Conservation (phyloP, 2,888 invertebrate genomes). For the Orchesellides sinensis region DNA sequence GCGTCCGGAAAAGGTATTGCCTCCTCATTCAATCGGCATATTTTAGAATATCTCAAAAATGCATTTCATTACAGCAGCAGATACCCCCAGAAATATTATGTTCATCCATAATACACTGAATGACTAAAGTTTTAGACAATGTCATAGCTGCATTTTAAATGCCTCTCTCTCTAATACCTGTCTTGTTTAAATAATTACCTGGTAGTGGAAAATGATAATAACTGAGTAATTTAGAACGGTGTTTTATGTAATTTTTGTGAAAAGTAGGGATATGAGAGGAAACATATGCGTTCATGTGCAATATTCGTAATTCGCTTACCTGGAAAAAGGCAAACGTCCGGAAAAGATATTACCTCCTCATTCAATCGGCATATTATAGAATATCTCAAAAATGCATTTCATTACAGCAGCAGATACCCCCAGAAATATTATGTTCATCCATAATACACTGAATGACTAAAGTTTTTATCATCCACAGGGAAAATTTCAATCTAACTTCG, state of each 20-base stretch:
- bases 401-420: not conserved
- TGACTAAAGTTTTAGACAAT: slow-evolving; percentile 1
- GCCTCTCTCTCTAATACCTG: no score
- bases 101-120: not conserved
- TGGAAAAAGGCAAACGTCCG: slow-evolving; percentile 32
- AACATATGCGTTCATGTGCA: not conserved
- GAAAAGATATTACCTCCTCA: not conserved
- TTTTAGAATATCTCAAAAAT: slow-evolving; percentile 15
- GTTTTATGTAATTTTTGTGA: no score
- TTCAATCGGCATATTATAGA: not conserved
- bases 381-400: slow-evolving; percentile 18
- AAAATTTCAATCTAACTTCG: not conserved
- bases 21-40: not conserved
- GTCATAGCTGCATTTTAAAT: no score
- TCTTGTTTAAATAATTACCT: no score
- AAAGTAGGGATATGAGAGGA: not conserved
- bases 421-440: not conserved
- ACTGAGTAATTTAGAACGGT: not conserved
- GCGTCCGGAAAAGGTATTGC: slow-evolving; percentile 9
- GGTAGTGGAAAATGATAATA: no score
- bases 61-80: not conserved
- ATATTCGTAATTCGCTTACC: slow-evolving; percentile 45
- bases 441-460: not conserved
- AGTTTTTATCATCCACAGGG: not conserved
- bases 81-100: not conserved